Evolutionary conservation across 2,888 invertebrate genomes (phyloP).

Genomic region (Drosophila greeni): DNA sequence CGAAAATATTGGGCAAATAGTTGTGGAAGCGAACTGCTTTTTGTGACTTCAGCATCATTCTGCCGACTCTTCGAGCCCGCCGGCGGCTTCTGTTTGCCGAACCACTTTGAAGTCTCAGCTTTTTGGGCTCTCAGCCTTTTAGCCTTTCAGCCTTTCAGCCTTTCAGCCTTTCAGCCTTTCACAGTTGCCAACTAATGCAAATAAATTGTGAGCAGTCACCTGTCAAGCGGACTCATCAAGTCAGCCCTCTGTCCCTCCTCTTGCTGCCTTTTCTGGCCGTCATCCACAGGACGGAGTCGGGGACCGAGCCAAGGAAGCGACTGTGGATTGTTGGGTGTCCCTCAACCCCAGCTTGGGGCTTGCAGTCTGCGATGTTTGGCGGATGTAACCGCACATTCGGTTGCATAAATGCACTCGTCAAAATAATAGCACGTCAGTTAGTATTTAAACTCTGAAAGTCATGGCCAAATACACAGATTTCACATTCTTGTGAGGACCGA

Average conservation of each 20-base stretch:
- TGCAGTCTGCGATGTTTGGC: constrained; percentile 1
- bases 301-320: constrained; percentile 35
- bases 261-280: constrained; percentile 11
- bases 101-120: constrained; percentile 39
- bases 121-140: constrained; percentile 4
- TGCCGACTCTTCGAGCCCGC: constrained; percentile 25
- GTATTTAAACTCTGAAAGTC: background rate
- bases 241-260: constrained; percentile 22
- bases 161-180: constrained; percentile 28
- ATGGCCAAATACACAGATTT: background rate
- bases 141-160: constrained; percentile 1
- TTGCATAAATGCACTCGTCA: constrained; percentile 28
- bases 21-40: constrained; percentile 1
- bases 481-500: background rate
- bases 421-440: background rate
- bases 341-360: constrained; percentile 8
- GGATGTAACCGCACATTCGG: constrained; percentile 18
- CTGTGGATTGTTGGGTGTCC: constrained; percentile 36
- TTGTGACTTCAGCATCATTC: constrained; percentile 1
- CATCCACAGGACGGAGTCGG: constrained; percentile 3
- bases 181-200: constrained; percentile 71
- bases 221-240: constrained; percentile 59
- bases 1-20: constrained; percentile 3
- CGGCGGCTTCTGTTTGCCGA: constrained; percentile 64
- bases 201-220: constrained; percentile 66